Evolutionary conservation across 2,113 vertebrate species (phyloP).

Genomic region (Phyllostomus hastatus): DNA sequence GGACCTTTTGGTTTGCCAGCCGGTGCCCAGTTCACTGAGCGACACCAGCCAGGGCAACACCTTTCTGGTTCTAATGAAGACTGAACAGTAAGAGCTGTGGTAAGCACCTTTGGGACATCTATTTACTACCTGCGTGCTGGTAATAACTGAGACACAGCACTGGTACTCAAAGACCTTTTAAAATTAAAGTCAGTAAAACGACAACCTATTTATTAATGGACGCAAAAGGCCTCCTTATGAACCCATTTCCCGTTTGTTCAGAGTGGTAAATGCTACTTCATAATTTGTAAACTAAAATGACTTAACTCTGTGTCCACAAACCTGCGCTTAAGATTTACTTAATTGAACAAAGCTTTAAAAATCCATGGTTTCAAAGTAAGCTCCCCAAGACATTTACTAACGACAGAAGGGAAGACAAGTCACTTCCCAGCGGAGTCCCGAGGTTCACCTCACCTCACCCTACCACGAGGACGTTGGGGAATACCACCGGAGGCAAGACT

Average conservation of each 20-base stretch:
- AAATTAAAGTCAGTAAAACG: background rate
- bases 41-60: background rate
- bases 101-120: background rate
- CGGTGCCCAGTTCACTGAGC: too few relatives aligned
- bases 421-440: background rate
- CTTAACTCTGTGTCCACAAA: background rate
- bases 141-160: background rate
- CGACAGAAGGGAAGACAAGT: background rate
- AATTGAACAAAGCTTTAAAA: background rate
- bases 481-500: background rate
- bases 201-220: background rate
- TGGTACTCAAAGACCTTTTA: background rate
- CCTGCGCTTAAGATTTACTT: background rate
- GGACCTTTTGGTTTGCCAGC: too few relatives aligned
- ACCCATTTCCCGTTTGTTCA: background rate
- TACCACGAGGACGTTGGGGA: background rate
- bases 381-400: background rate
- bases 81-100: background rate
- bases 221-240: background rate
- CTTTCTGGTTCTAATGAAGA: background rate
- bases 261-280: background rate
- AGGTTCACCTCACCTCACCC: background rate
- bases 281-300: background rate
- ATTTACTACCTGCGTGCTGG: background rate
- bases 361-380: background rate